Evolutionary conservation across 2,113 vertebrate genomes (phyloP).

Genomic region (Saccopteryx bilineata): DNA sequence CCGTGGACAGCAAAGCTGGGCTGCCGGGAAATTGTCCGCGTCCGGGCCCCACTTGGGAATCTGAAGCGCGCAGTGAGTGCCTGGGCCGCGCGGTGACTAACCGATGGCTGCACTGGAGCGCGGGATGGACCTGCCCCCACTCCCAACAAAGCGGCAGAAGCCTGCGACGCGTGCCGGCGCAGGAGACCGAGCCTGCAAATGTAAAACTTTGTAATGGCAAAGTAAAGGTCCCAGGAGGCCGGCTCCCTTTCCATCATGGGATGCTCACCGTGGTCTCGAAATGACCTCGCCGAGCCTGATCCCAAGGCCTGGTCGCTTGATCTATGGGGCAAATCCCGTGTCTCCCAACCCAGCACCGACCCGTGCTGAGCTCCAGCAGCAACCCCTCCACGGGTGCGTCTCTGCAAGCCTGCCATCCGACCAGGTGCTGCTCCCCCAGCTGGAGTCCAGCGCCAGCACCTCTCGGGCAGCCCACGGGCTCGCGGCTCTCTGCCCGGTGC

Average conservation of each 20-base stretch:
- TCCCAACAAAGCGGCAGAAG: not conserved
- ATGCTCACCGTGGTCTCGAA: slow-evolving; percentile 23
- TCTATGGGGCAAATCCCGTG: slow-evolving; percentile 17
- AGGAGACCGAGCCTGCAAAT: slow-evolving; percentile 66
- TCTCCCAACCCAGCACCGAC: slow-evolving; percentile 27
- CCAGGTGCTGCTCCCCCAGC: slow-evolving; percentile 3
- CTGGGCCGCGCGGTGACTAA: not conserved
- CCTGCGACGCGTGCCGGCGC: slow-evolving; percentile 44
- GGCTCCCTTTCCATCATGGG: not conserved
- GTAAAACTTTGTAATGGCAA: slow-evolving; percentile 80
- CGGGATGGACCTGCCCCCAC: not conserved
- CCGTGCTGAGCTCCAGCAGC: slow-evolving; percentile 37
- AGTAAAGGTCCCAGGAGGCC: slow-evolving; percentile 75
- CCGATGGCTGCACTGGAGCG: slow-evolving; percentile 43
- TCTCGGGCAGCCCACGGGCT: not conserved
- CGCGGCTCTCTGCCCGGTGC: not conserved
- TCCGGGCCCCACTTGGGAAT: not conserved
- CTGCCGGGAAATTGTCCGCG: not conserved
- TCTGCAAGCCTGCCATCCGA: slow-evolving; percentile 17
- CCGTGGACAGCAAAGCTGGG: not conserved
- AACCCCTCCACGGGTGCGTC: not conserved
- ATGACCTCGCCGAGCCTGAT: slow-evolving; percentile 20
- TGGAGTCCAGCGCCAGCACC: not conserved
- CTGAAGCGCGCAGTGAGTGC: slow-evolving; percentile 27
- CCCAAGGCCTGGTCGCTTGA: slow-evolving; percentile 48